phyloP scores from a whole-genome alignment of 2,888 invertebrate species.

The Diarsia brunnea region DNA sequence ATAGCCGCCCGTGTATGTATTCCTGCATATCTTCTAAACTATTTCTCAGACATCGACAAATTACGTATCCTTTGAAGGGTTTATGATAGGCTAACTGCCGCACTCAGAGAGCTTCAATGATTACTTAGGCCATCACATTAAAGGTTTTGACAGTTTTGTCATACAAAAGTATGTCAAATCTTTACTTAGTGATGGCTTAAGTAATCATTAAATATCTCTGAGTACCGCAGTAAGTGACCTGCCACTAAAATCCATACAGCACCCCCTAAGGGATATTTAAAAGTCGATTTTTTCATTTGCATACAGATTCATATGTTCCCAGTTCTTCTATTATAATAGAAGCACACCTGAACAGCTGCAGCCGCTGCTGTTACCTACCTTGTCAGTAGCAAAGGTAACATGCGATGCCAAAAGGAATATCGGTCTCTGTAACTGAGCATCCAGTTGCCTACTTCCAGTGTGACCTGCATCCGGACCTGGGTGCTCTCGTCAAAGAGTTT shows the following conservation, averaged over 20 bases:
- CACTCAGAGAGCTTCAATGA: too few species aligned
- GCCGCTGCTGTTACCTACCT: slow-evolving; percentile 88
- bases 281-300: neutral
- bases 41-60: neutral
- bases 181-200: too few species aligned
- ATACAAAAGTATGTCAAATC: too few species aligned
- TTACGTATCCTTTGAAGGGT: neutral
- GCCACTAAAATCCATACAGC: neutral
- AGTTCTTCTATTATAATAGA: neutral
- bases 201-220: too few species aligned
- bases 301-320: neutral
- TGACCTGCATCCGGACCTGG: slow-evolving; percentile 94
- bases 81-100: neutral
- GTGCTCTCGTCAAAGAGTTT: slow-evolving; percentile 96
- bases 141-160: too few species aligned
- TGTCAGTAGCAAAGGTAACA: slow-evolving; percentile 96
- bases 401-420: slow-evolving; percentile 96
- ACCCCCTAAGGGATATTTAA: too few species aligned
- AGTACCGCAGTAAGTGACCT: too few species aligned
- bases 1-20: neutral
- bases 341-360: neutral
- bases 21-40: neutral
- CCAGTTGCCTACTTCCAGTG: slow-evolving; percentile 94
- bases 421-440: slow-evolving; percentile 94
- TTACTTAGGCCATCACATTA: too few species aligned